Conservation (phyloP, 2,888 invertebrate species). For the Melieria picta region DNA sequence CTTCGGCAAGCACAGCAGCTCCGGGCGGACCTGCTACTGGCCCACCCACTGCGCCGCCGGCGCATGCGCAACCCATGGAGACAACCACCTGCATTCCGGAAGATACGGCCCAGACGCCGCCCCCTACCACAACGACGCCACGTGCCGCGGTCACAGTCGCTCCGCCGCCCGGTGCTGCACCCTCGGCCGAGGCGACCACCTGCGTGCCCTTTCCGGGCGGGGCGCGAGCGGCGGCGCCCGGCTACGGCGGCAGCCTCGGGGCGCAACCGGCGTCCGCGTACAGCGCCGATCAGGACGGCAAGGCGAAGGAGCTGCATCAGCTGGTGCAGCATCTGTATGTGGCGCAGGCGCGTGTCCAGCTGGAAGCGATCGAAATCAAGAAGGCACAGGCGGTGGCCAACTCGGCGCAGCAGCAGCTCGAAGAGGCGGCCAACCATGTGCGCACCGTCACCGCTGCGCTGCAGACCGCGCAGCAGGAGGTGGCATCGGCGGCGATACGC, state of each 20-base stretch:
- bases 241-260: not conserved
- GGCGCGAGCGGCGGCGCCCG: not conserved
- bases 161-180: not conserved
- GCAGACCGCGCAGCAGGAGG: slow-evolving; percentile 64
- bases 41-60: no score
- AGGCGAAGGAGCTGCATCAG: slow-evolving; percentile 50
- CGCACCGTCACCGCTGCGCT: slow-evolving; percentile 60
- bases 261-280: not conserved
- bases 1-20: not conserved
- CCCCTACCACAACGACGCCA: not conserved
- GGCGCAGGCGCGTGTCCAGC: slow-evolving; percentile 64
- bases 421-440: slow-evolving; percentile 64
- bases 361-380: slow-evolving; percentile 64
- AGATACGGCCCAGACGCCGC: slow-evolving; percentile 11
- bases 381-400: slow-evolving; percentile 63
- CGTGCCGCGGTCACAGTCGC: slow-evolving; percentile 15
- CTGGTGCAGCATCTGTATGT: slow-evolving; percentile 62
- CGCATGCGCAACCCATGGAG: not conserved
- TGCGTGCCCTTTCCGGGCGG: slow-evolving; percentile 2
- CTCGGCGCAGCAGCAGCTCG: slow-evolving; percentile 59
- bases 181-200: slow-evolving; percentile 13
- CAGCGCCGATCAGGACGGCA: slow-evolving; percentile 33
- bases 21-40: not conserved
- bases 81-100: slow-evolving; percentile 15
- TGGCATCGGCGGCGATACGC: slow-evolving; percentile 62